A percentile compares a stretch with the other conserved stretches of the same genome.
Evolutionary conservation across 2,113 vertebrate genomes (phyloP).

Genomic region (Ceyx cyanopectus): DNA sequence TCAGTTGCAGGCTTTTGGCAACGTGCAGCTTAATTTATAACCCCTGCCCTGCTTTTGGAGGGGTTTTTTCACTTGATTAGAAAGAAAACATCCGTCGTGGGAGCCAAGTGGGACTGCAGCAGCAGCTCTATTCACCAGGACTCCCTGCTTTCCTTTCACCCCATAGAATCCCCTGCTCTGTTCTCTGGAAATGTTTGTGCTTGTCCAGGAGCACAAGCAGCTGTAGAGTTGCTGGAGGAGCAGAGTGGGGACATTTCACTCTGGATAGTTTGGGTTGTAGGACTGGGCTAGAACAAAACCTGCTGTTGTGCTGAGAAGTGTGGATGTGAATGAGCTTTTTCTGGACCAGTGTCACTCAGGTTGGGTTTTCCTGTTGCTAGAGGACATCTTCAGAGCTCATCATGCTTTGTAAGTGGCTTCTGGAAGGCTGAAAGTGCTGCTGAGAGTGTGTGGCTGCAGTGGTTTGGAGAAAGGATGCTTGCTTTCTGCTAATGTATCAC

Average conservation of each 20-base stretch:
- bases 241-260: background rate
- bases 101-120: slow-evolving; percentile 13
- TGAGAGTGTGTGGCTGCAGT: background rate
- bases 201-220: background rate
- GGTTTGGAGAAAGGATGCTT: background rate
- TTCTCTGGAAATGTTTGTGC: background rate
- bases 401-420: background rate
- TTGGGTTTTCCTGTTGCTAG: background rate
- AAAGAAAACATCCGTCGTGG: slow-evolving; percentile 12
- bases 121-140: background rate
- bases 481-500: background rate
- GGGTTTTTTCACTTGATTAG: background rate
- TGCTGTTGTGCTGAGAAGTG: background rate
- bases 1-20: background rate
- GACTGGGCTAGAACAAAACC: background rate
- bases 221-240: background rate
- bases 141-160: background rate
- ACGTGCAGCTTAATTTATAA: background rate
- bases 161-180: background rate
- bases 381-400: background rate
- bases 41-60: background rate
- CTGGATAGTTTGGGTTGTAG: background rate
- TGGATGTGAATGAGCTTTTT: background rate
- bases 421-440: background rate
- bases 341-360: background rate